Evolutionary conservation across 1,140 invertebrate genomes (phyloP).

Genomic region (Ips typographus): DNA sequence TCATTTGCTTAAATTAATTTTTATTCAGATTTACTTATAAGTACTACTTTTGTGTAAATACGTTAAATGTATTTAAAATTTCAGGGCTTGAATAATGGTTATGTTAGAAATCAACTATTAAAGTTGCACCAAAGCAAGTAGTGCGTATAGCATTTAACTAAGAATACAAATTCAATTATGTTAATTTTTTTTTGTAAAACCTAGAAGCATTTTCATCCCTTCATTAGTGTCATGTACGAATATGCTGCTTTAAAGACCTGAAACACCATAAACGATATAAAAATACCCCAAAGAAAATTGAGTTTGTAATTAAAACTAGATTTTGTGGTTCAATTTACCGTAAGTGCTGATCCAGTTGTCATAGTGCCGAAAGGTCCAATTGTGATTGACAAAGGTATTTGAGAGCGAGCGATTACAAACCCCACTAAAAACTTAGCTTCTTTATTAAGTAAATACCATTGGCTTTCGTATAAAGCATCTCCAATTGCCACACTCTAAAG

Average conservation of each 20-base stretch:
- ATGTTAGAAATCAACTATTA: too few relatives aligned
- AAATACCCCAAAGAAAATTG: background rate
- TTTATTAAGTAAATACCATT: conserved; percentile 15
- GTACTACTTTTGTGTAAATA: too few relatives aligned
- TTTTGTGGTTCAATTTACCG: background rate
- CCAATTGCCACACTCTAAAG: conserved; percentile 11
- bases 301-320: background rate
- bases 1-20: too few relatives aligned
- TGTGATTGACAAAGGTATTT: conserved; percentile 6
- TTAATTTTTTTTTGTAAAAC: too few relatives aligned
- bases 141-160: too few relatives aligned
- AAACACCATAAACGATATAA: background rate
- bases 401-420: background rate
- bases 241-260: conserved; percentile 5
- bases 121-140: too few relatives aligned
- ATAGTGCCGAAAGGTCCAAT: conserved; percentile 18
- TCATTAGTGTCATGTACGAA: too few relatives aligned
- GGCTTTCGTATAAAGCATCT: conserved; percentile 9
- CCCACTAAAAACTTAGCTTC: background rate
- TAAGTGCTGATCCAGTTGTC: conserved; percentile 11
- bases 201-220: too few relatives aligned
- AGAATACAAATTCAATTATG: too few relatives aligned
- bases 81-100: too few relatives aligned
- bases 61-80: too few relatives aligned
- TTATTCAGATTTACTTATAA: too few relatives aligned